Evolutionary conservation across 2,797 vertebrate species (phyloP), one percentile per base, ranked within the genome.

Genomic region (Amazona ochrocephala): DNA sequence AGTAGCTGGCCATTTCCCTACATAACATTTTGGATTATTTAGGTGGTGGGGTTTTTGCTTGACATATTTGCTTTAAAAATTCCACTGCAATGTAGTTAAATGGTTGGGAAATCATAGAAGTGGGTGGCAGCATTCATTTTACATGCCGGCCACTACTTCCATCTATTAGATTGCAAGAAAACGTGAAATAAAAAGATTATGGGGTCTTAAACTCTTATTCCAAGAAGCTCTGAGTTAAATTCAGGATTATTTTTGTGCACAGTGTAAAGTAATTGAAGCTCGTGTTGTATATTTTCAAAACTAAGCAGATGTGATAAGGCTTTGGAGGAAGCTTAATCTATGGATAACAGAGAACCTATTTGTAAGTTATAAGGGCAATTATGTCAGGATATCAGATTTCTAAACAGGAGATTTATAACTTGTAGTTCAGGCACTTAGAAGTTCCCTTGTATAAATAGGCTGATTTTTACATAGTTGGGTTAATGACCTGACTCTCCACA

Each of bases 251-350:
- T 95, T 95, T 94, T 71, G 88, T 87, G 86, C 4, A 20, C 66
- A 85, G 83, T 78, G 85, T 86, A 95, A 96, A 96, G 97, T 96
- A 93, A 94, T 95, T 84, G 91, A 95, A 96, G 85, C 78, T 97
- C 37, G 1, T 83, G 96, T 88, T 96, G 97, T 95, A 89, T 95
- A 91, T 96, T 97, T 97, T 92, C 78, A 95, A 93, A 95, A 90
- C 94, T 77, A 90, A 96, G 92, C 53, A 89, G 93, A 88, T 88
- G 91, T 96, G 97, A 96, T 90, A 94, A 87, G 95, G 93, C 96
- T 97, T 89, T 95, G 86, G 96, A 95, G 91, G 95, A 96, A 96
- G 96, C 96, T 95, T 97, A 97, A 98, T 97, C 97, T 96, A 54
- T 34, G 94, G 95, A 96, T 97, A 96, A 97, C 90, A 95, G 94